Evolutionary conservation across 2,888 invertebrate genomes (phyloP), one percentile per base, ranked within the genome.

Genomic region (Anodontia alba): DNA sequence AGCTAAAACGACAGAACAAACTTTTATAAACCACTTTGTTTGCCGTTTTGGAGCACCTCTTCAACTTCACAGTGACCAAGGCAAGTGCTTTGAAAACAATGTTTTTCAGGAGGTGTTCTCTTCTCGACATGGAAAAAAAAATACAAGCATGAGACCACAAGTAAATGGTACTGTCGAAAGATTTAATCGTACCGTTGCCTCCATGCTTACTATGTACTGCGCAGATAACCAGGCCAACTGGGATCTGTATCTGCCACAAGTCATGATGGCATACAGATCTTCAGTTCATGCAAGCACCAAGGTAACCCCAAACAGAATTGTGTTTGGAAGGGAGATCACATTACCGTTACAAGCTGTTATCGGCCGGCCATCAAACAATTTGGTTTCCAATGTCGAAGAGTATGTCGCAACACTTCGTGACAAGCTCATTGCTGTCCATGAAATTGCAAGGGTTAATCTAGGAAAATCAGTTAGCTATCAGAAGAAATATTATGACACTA

Each of bases 261-360:
- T 84, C 1, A 71, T 82, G 75, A 84, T 87, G 80, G 82, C 82
- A 17, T 87, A 87, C 49, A 42, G 80, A 54, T 76, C 84, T 1
- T 78, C 78, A 5, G 49, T 57, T 1, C 82, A 86, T 42, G 29
- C 57, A 10, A 75, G 43, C n/a, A 77, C 80, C n/a, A 70, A 77
- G 31, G 57, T 73, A n/a, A 68, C n/a, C n/a, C 83, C 79, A 46
- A 86, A 86, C 23, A 84, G 73, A 68, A 76, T 86, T 77, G 43
- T 81, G 31, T 57, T 83, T n/a, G 83, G 81, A 1, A 26, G 72
- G 7, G 80, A 83, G 20, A 43, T 79, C 8, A 54, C 31, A n/a
- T 43, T 83, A 12, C 83, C 81, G 0, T 51, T 79, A 31, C 75
- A 86, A 66, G 80, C 83, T 12, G 23, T 80, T 1, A 77, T 75